Evolutionary conservation across 2,113 vertebrate genomes (phyloP).

Genomic region (Carlito syrichta): DNA sequence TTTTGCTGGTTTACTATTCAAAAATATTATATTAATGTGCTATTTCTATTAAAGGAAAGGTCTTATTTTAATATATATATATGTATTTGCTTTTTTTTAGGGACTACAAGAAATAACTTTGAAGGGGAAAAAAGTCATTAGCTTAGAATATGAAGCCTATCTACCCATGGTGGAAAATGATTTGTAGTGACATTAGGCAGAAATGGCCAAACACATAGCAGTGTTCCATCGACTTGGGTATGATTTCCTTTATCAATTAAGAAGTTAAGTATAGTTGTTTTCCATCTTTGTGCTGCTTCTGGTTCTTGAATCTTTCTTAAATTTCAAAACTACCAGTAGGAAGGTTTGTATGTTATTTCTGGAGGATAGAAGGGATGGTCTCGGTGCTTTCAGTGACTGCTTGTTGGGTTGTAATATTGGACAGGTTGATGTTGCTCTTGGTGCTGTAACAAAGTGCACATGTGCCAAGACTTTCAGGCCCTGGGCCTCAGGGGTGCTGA

Average conservation of each 20-base stretch:
- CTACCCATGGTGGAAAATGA: conserved; percentile 90
- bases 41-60: conserved; percentile 21
- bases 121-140: conserved; percentile 89
- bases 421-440: too few relatives aligned
- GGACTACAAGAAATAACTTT: conserved; percentile 91
- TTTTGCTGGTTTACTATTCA: background rate
- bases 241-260: conserved; percentile 26
- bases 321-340: rapidly evolving
- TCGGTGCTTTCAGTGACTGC: too few relatives aligned
- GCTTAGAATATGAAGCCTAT: conserved; percentile 94
- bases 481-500: background rate
- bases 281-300: background rate
- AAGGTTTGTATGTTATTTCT: background rate
- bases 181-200: conserved; percentile 86
- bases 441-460: background rate
- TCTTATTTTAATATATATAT: background rate
- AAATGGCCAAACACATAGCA: conserved; percentile 91
- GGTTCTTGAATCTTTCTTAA: background rate
- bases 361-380: background rate
- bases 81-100: conserved; percentile 57
- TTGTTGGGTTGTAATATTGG: too few relatives aligned
- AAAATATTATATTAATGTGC: background rate
- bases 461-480: background rate
- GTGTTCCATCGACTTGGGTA: conserved; percentile 94
- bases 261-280: background rate